Conservation (phyloP, 2,888 invertebrate species). For the Eupithecia insigniata region DNA sequence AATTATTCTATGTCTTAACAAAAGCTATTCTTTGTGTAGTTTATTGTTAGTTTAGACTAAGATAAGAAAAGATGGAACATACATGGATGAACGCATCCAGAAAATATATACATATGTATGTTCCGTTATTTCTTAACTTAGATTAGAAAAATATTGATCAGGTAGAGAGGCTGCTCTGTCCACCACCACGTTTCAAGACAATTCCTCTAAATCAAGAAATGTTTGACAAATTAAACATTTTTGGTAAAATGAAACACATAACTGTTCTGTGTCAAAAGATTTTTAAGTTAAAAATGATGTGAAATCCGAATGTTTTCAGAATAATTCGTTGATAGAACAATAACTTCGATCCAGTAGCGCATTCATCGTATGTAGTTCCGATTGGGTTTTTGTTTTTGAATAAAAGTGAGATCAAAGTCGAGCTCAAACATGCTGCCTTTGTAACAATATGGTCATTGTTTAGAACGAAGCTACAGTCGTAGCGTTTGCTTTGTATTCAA, state of each 20-base stretch:
- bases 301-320: background rate
- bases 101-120: too few species aligned
- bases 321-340: background rate
- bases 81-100: too few species aligned
- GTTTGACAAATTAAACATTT: background rate
- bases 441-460: background rate
- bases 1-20: background rate
- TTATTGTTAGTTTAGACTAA: background rate
- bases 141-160: too few species aligned
- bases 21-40: background rate
- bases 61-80: too few species aligned
- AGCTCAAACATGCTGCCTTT: background rate
- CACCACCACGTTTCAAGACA: too few species aligned
- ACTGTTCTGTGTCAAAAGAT: too few species aligned
- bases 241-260: too few species aligned
- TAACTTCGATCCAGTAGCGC: background rate
- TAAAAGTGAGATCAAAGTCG: background rate
- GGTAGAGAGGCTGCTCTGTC: too few species aligned
- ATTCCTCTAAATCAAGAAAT: too few species aligned
- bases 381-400: background rate
- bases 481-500: background rate
- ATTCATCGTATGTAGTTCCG: background rate
- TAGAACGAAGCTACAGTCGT: background rate
- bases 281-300: background rate
- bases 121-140: too few species aligned